A percentile compares a stretch with the other conserved stretches of the same genome.
Conservation (phyloP, 2,113 vertebrate genomes). For the Pagrus major region DNA sequence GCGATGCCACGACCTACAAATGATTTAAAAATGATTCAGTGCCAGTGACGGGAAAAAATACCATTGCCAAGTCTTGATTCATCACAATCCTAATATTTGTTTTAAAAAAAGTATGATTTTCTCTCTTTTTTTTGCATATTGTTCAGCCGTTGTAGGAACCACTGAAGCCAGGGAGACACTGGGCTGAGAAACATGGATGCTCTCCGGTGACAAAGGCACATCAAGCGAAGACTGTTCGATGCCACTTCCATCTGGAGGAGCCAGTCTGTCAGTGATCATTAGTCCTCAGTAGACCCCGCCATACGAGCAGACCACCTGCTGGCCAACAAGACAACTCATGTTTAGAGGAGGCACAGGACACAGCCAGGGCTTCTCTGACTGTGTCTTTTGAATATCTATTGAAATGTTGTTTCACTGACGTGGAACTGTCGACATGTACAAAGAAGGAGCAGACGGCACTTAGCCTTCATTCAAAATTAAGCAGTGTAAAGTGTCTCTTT, state of each 20-base stretch:
- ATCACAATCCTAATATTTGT: no score
- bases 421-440: neutral
- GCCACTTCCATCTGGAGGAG: slow-evolving; percentile 68
- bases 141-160: no score
- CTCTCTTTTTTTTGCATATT: no score
- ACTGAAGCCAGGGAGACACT: neutral
- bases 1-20: no score
- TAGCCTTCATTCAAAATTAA: slow-evolving; percentile 15
- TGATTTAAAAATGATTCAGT: no score
- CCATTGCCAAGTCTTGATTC: no score
- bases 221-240: slow-evolving; percentile 33
- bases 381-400: neutral
- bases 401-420: neutral
- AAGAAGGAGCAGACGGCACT: neutral
- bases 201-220: slow-evolving; percentile 20
- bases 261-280: slow-evolving; percentile 55
- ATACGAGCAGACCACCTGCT: slow-evolving; percentile 60
- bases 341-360: slow-evolving; percentile 11
- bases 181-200: slow-evolving; percentile 15
- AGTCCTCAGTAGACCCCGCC: slow-evolving; percentile 47
- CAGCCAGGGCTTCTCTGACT: slow-evolving; percentile 4
- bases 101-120: no score
- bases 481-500: neutral
- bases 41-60: no score
- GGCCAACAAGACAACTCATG: slow-evolving; percentile 43